Evolutionary conservation across 2,888 invertebrate species (phyloP), one percentile per base, ranked within the genome.

Genomic region (Periphyllus acericola): DNA sequence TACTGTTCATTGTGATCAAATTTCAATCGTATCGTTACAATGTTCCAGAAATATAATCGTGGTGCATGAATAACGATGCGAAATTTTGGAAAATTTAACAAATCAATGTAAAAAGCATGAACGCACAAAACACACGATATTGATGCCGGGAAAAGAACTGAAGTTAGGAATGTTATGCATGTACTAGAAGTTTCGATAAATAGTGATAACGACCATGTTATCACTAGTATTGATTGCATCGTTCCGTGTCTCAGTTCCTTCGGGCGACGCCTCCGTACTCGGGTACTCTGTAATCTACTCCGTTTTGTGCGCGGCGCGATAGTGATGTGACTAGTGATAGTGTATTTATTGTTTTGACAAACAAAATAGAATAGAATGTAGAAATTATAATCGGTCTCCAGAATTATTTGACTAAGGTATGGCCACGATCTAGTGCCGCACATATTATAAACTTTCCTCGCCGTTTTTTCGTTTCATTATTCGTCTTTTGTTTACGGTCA

Each of bases 101-200:
- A 36, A 29, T 8, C 29, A 40, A 36, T 36, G n/a, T n/a, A 60
- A 14, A 36, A 60, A 34, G 11, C 14, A 79, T 3, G n/a, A 60
- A 36, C 1, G 21, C 80, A n/a, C 14, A 55, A 29, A 5, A 1
- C n/a, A 19, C 21, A 68, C 17, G 66, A 68, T 81, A 68, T 9
- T 19, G 21, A 29, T 81, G 80, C 80, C 80, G 80, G 80, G 19
- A 36, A 29, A 19, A 29, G 19, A 34, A 36, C 6, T 66, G 66
- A 80, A 66, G 80, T 80, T 80, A 80, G 80, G 36, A 80, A 80
- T 80, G 66, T 25, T n/a, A 78, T 60, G 25, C 8, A 25, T 46
- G 46, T 60, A 60, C 60, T 60, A 60, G 60, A 60, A 60, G 5
- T 60, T 60, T 21, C 60, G 5, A 6, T 25, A 21, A 60, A 60